These are phyloP conservation scores for Timandra comae DNA, from an alignment of 2,888 invertebrate species.

Conservation along the genomic window DNA sequence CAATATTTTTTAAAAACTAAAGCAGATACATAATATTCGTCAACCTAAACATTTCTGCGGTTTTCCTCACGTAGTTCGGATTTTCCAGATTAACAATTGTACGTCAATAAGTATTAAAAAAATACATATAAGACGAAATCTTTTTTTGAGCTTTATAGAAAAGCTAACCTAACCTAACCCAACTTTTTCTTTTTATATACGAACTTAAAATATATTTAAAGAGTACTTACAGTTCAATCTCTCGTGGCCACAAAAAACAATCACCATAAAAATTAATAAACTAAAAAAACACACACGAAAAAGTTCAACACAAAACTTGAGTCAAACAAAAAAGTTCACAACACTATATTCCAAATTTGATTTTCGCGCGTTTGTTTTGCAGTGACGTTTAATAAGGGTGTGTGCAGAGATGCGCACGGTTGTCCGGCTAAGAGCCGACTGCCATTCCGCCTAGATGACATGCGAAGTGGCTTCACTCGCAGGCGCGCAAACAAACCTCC, in stretches of 20 bases:
- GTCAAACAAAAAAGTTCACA: constrained; percentile 6
- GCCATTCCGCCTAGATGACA: constrained; percentile 16
- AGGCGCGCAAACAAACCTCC: too few relatives aligned
- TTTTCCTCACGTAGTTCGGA: too few relatives aligned
- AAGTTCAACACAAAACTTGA: constrained; percentile 8
- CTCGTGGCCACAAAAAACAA: constrained; percentile 9
- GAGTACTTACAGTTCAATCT: constrained; percentile 6
- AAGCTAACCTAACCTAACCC: too few relatives aligned
- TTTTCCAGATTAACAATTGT: too few relatives aligned
- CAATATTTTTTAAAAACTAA: too few relatives aligned
- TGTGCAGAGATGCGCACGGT: constrained; percentile 32
- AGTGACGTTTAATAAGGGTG: constrained; percentile 26
- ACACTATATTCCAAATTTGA: constrained; percentile 29
- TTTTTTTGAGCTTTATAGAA: too few relatives aligned
- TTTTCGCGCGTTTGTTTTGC: constrained; percentile 26
- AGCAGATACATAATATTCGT: too few relatives aligned
- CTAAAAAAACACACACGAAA: background rate
- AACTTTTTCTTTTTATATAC: too few relatives aligned
- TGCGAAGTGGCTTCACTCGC: constrained; percentile 22
- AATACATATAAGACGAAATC: too few relatives aligned
- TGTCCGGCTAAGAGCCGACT: constrained; percentile 32
- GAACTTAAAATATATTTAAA: too few relatives aligned
- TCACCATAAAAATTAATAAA: constrained; percentile 11
- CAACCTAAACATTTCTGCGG: too few relatives aligned
- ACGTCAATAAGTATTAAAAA: too few relatives aligned